A percentile compares a stretch with the other conserved stretches of the same genome.
phyloP scores from a whole-genome alignment of 2,888 invertebrate species.

The Drosophila acutilabella region DNA sequence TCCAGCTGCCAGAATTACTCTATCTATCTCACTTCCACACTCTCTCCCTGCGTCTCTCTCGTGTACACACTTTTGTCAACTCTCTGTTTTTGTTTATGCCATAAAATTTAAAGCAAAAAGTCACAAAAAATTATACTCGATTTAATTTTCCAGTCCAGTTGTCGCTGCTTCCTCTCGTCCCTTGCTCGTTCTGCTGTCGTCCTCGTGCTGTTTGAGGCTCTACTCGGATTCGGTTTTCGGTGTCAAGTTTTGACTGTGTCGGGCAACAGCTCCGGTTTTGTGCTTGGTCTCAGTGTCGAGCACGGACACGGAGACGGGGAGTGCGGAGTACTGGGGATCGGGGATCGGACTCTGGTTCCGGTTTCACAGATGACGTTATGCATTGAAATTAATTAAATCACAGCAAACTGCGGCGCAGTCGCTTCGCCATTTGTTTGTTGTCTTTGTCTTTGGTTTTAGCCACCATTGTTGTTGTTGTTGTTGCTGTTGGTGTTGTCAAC shows the following conservation, averaged over 20 bases:
- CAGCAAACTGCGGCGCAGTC: constrained; percentile 66
- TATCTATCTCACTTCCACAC: not conserved
- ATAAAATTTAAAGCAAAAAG: constrained; percentile 66
- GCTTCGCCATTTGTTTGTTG: constrained; percentile 45
- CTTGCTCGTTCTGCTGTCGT: constrained; percentile 4
- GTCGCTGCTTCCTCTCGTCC: constrained; percentile 14
- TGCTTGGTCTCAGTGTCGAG: constrained; percentile 19
- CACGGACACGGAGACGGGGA: constrained; percentile 19
- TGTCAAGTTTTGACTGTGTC: constrained; percentile 66
- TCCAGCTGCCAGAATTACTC: constrained; percentile 35
- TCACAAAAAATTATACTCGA: constrained; percentile 77
- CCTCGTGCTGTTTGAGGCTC: constrained; percentile 36
- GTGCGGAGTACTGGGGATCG: not conserved
- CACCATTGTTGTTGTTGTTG: constrained; percentile 35
- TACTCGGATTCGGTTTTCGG: constrained; percentile 54
- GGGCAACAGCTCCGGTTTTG: constrained; percentile 37
- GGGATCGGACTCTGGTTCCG: constrained; percentile 61
- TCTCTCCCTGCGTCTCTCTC: not conserved
- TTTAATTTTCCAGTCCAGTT: constrained; percentile 83
- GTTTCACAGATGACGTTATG: constrained; percentile 81
- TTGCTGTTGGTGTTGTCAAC: constrained; percentile 56
- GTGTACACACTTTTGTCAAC: constrained; percentile 25
- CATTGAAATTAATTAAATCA: constrained; percentile 83
- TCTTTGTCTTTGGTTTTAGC: constrained; percentile 33
- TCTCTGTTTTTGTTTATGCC: constrained; percentile 52